Percentiles rank a stretch among this genome's conserved stretches.
Evolutionary conservation across 2,888 invertebrate genomes (phyloP).

Genomic region (Drosophila nr. perissopoda): DNA sequence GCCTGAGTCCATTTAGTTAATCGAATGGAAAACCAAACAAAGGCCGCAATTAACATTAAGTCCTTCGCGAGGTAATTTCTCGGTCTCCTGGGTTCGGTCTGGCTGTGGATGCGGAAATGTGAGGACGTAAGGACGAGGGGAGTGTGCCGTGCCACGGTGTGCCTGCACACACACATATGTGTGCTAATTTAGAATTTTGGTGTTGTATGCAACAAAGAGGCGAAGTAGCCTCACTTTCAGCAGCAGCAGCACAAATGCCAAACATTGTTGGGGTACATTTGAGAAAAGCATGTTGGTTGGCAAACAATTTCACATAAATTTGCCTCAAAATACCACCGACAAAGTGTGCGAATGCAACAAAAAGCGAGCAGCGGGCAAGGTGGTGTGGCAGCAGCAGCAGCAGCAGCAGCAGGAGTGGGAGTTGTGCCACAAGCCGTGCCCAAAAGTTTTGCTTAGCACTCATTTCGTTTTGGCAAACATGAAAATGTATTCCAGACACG

Average conservation of each 20-base stretch:
- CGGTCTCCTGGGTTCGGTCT: neutral
- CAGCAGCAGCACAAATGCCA: slow-evolving; percentile 4
- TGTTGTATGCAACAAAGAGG: slow-evolving; percentile 23
- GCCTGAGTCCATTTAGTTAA: slow-evolving; percentile 60
- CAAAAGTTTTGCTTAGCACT: slow-evolving; percentile 51
- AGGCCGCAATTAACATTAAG: slow-evolving; percentile 65
- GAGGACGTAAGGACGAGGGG: neutral
- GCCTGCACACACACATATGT: slow-evolving; percentile 33
- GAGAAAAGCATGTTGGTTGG: slow-evolving; percentile 58
- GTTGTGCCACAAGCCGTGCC: slow-evolving; percentile 36
- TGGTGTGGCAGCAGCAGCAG: neutral
- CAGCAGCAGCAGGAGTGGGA: slow-evolving; percentile 6
- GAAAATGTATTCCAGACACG: slow-evolving; percentile 84
- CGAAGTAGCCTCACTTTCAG: slow-evolving; percentile 8
- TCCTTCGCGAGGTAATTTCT: slow-evolving; percentile 38
- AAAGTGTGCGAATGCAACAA: slow-evolving; percentile 63
- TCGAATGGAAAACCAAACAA: slow-evolving; percentile 71
- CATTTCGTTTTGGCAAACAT: slow-evolving; percentile 70
- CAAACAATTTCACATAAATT: slow-evolving; percentile 75
- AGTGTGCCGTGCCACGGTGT: neutral
- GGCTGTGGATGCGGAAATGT: neutral
- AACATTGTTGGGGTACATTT: slow-evolving; percentile 61
- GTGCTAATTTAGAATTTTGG: slow-evolving; percentile 55
- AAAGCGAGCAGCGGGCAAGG: slow-evolving; percentile 26
- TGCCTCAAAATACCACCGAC: slow-evolving; percentile 62